phyloP scores from a whole-genome alignment of 2,113 vertebrate genomes.

The Phylloscopus trochilus region DNA sequence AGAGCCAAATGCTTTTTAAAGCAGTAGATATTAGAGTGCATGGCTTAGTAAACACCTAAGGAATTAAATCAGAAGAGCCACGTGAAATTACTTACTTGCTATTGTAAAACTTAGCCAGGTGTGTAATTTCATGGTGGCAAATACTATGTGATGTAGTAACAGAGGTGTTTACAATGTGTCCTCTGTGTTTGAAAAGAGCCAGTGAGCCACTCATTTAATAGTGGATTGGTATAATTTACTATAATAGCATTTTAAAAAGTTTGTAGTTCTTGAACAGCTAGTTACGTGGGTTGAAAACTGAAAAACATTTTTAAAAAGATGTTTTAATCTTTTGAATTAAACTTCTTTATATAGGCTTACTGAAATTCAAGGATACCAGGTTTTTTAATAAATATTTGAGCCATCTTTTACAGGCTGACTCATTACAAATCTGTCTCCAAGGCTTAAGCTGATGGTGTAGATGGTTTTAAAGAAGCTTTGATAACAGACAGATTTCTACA shows the following conservation, averaged over 20 bases:
- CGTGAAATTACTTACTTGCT: not conserved
- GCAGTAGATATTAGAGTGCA: not conserved
- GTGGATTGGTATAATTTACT: conserved; percentile 28
- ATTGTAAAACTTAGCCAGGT: conserved; percentile 10
- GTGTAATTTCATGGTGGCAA: conserved; percentile 38
- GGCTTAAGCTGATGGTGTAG: not conserved
- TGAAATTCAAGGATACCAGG: not conserved
- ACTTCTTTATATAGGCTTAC: not conserved
- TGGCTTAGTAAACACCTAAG: not conserved
- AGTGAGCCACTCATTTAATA: not conserved
- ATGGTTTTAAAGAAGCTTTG: not conserved
- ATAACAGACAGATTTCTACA: not conserved
- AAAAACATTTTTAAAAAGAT: not conserved
- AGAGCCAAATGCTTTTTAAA: not conserved
- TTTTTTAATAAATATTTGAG: not conserved
- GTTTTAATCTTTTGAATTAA: conserved; percentile 40
- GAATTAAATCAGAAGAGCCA: not conserved
- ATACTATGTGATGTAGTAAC: not conserved
- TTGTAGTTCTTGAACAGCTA: not conserved
- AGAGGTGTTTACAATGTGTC: not conserved
- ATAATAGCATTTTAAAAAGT: conserved; percentile 35
- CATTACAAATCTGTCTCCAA: not conserved
- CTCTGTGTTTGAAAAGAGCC: not conserved
- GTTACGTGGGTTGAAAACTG: conserved; percentile 51
- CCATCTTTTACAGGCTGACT: not conserved